Conservation (phyloP, 2,888 invertebrate genomes). For the Scaptomyza parva region DNA sequence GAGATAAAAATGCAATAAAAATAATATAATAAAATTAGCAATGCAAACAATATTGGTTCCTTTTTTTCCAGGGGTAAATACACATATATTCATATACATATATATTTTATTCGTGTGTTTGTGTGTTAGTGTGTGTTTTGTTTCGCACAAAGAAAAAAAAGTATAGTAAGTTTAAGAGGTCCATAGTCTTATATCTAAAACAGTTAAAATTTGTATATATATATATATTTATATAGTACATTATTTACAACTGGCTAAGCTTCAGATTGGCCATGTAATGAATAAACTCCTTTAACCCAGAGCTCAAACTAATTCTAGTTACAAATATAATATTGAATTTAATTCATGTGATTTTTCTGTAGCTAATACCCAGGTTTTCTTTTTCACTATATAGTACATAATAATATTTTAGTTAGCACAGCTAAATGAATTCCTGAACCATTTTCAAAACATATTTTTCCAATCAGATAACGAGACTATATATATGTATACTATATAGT, state of each 20-base stretch:
- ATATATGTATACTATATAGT: constrained; percentile 5
- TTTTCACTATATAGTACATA: constrained; percentile 8
- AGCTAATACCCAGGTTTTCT: constrained; percentile 2
- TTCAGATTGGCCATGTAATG: constrained; percentile 3
- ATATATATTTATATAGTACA: constrained; percentile 41
- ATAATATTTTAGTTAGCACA: constrained; percentile 60
- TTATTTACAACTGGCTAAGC: constrained; percentile 57
- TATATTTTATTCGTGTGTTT: constrained; percentile 25
- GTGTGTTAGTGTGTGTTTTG: constrained; percentile 31
- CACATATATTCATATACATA: constrained; percentile 23
- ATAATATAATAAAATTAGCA: constrained; percentile 23
- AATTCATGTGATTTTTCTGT: constrained; percentile 51
- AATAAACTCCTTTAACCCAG: constrained; percentile 2
- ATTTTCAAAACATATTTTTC: constrained; percentile 23
- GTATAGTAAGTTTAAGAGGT: constrained; percentile 41
- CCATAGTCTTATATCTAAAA: constrained; percentile 40
- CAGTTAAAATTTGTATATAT: constrained; percentile 24
- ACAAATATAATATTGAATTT: constrained; percentile 42
- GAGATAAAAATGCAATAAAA: constrained; percentile 37
- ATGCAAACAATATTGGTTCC: constrained; percentile 4
- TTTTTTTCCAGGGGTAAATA: constrained; percentile 25
- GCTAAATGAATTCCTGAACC: constrained; percentile 78
- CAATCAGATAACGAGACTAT: constrained; percentile 10
- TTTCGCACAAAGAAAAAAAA: constrained; percentile 66
- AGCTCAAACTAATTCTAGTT: constrained; percentile 2